Conservation (phyloP, 1,140 invertebrate genomes). For the Maconellicoccus hirsutus region DNA sequence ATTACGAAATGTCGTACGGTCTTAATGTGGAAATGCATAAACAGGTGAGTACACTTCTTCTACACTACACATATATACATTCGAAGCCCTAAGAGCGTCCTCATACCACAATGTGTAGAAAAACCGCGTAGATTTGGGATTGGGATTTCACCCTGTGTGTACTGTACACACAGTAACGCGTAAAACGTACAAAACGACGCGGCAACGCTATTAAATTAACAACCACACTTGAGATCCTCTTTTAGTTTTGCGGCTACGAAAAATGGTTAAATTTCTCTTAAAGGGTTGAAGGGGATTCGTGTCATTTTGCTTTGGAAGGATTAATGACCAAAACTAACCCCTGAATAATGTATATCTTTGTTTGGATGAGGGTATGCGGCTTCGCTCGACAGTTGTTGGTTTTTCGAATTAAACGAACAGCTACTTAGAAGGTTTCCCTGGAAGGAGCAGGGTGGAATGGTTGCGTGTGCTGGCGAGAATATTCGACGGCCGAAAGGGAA, state of each 20-base stretch:
- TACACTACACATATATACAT: too few species aligned
- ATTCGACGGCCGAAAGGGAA: too few species aligned
- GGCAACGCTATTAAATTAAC: background rate
- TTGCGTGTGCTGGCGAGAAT: too few species aligned
- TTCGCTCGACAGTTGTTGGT: background rate
- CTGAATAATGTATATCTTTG: slow-evolving; percentile 1
- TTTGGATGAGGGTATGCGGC: background rate
- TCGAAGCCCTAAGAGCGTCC: too few species aligned
- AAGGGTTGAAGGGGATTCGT: background rate
- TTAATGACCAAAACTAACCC: slow-evolving; percentile 16
- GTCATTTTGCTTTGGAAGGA: slow-evolving; percentile 13
- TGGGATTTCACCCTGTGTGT: too few species aligned
- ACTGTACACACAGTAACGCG: too few species aligned
- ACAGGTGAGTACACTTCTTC: slow-evolving; percentile 74
- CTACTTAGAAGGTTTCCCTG: too few species aligned
- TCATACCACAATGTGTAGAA: too few species aligned
- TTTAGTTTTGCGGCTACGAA: background rate
- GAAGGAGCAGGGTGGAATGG: too few species aligned
- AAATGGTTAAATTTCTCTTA: background rate
- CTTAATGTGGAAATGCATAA: slow-evolving; percentile 99
- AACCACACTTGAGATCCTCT: background rate
- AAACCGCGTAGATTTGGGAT: too few species aligned
- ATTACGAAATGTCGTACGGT: slow-evolving; percentile 99
- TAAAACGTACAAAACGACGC: too few species aligned
- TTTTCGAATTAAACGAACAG: too few species aligned